Evolutionary conservation across 2,797 vertebrate genomes (phyloP).

Genomic region (Enoplosus armatus): DNA sequence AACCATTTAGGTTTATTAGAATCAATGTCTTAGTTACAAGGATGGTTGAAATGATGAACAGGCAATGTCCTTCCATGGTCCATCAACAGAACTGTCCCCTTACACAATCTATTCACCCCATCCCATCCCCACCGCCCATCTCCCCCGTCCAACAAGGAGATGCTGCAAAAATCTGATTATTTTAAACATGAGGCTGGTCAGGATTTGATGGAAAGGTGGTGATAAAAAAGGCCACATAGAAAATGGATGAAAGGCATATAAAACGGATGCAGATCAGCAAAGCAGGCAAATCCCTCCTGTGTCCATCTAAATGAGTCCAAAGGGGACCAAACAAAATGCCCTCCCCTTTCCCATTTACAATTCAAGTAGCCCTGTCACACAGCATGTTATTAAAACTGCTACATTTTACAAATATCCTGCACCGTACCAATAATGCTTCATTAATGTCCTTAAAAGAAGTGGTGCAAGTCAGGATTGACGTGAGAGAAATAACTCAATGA

Average conservation of each 20-base stretch:
- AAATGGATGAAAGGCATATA: constrained; percentile 78
- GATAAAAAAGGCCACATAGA: constrained; percentile 76
- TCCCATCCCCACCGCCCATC: constrained; percentile 10
- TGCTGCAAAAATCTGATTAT: constrained; percentile 92
- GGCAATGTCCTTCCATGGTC: constrained; percentile 4
- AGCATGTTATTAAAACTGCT: constrained; percentile 58
- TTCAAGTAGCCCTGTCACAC: constrained; percentile 67
- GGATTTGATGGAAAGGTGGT: constrained; percentile 74
- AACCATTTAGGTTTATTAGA: background rate
- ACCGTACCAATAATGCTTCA: constrained; percentile 59
- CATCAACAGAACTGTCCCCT: constrained; percentile 21
- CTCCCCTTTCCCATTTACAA: constrained; percentile 68
- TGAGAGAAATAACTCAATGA: constrained; percentile 59
- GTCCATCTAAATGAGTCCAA: constrained; percentile 77
- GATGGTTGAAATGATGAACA: constrained; percentile 16
- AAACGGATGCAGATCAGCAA: constrained; percentile 81
- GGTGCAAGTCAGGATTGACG: constrained; percentile 27
- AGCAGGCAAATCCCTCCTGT: constrained; percentile 74
- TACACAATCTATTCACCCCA: constrained; percentile 80
- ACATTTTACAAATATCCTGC: constrained; percentile 44
- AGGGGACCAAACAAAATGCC: constrained; percentile 74
- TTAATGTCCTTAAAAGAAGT: constrained; percentile 45
- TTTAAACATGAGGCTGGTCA: constrained; percentile 90
- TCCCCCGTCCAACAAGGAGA: constrained; percentile 76
- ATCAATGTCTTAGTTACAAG: background rate